phyloP scores from a whole-genome alignment of 2,113 vertebrate genomes.

The Tragelaphus buxtoni region DNA sequence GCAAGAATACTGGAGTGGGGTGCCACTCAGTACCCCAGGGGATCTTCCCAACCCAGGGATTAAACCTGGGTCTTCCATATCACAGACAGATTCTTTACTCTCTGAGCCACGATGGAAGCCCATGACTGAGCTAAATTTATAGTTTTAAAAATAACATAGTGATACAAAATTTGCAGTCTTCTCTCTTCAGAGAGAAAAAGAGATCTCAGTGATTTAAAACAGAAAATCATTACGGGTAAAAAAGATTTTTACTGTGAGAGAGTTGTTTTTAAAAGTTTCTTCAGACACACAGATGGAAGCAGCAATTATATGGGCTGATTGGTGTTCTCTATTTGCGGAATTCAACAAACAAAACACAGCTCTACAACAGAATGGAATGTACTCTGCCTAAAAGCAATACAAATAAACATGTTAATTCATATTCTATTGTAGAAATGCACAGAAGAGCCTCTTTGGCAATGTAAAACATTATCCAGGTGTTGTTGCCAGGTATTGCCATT shows the following conservation, averaged over 20 bases:
- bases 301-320: not conserved
- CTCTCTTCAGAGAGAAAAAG: not conserved
- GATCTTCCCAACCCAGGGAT: not conserved
- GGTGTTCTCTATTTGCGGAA: not conserved
- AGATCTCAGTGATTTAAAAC: not conserved
- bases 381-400: not conserved
- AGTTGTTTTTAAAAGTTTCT: not conserved
- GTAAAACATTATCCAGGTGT: not conserved
- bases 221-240: not conserved
- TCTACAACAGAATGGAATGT: not conserved
- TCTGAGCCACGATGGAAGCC: not conserved
- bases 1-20: not conserved
- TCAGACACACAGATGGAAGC: not conserved
- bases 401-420: not conserved
- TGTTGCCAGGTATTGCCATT: not conserved
- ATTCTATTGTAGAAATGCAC: not conserved
- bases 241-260: not conserved
- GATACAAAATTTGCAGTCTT: not conserved
- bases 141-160: not conserved
- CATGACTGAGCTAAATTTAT: not conserved
- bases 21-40: not conserved
- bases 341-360: not conserved
- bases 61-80: not conserved
- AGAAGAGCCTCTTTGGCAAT: not conserved
- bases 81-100: not conserved